phyloP scores from a whole-genome alignment of 2,797 vertebrate genomes.

The Coluber constrictor region DNA sequence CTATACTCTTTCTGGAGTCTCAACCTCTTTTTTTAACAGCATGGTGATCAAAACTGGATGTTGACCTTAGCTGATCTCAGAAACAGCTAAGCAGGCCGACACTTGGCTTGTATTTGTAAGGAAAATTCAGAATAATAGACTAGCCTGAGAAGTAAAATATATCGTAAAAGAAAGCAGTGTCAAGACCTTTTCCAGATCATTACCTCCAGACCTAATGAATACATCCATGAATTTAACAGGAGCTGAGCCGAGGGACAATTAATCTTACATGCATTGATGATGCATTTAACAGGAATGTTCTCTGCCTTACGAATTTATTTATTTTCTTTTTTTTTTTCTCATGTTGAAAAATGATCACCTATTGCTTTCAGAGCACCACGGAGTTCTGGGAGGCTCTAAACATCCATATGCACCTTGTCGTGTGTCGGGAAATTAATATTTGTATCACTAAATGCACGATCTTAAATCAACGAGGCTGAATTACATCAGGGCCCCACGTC shows the following conservation, averaged over 20 bases:
- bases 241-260: neutral
- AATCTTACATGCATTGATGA: neutral
- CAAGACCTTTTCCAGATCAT: neutral
- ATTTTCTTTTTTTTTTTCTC: neutral
- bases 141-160: neutral
- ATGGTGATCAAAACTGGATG: neutral
- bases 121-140: neutral
- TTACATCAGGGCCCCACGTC: neutral
- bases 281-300: neutral
- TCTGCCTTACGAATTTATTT: neutral
- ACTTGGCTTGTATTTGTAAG: neutral
- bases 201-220: neutral
- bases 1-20: neutral
- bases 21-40: neutral
- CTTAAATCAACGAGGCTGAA: no score
- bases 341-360: neutral
- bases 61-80: neutral
- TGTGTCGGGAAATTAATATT: constrained; percentile 2
- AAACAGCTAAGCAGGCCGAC: neutral
- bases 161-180: neutral
- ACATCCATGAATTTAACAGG: neutral
- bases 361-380: neutral
- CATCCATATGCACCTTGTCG: neutral
- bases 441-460: neutral
- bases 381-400: neutral